These are phyloP conservation scores for Gymnocheta viridis DNA, from an alignment of 2,888 invertebrate genomes.

Conservation along the genomic window DNA sequence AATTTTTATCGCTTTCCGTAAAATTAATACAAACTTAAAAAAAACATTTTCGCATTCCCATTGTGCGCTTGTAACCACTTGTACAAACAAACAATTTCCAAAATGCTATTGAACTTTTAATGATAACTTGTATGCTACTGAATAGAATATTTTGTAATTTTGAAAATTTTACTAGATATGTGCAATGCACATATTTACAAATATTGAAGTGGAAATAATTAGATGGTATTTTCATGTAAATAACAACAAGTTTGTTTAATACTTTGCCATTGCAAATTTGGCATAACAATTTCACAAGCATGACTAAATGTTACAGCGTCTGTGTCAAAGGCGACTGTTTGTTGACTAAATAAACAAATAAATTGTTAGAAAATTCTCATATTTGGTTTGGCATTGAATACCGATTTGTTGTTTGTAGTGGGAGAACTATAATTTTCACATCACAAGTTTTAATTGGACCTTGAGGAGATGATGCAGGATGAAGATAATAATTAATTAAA, in stretches of 20 bases:
- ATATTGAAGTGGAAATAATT: slow-evolving; percentile 10
- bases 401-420: not conserved
- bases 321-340: slow-evolving; percentile 36
- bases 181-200: slow-evolving; percentile 6
- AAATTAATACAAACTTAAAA: not conserved
- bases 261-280: slow-evolving; percentile 29
- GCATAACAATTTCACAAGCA: not conserved
- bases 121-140: slow-evolving; percentile 23
- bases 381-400: slow-evolving; percentile 54
- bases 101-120: slow-evolving; percentile 61
- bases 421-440: not conserved
- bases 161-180: slow-evolving; percentile 5
- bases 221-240: slow-evolving; percentile 11
- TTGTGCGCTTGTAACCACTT: not conserved
- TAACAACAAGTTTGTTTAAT: slow-evolving; percentile 36
- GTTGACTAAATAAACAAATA: slow-evolving; percentile 35
- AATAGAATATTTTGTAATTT: slow-evolving; percentile 39
- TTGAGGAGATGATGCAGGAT: slow-evolving; percentile 5
- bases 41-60: not conserved
- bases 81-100: slow-evolving; percentile 28
- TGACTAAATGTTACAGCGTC: slow-evolving; percentile 20
- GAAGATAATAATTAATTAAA: slow-evolving; percentile 42
- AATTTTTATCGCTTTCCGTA: not conserved
- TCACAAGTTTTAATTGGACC: not conserved
- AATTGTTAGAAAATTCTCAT: slow-evolving; percentile 35